A percentile compares a stretch with the other conserved stretches of the same genome.
These are phyloP conservation scores for Hemicordylus capensis DNA, from an alignment of 2,113 vertebrate species.

Conservation along the genomic window DNA sequence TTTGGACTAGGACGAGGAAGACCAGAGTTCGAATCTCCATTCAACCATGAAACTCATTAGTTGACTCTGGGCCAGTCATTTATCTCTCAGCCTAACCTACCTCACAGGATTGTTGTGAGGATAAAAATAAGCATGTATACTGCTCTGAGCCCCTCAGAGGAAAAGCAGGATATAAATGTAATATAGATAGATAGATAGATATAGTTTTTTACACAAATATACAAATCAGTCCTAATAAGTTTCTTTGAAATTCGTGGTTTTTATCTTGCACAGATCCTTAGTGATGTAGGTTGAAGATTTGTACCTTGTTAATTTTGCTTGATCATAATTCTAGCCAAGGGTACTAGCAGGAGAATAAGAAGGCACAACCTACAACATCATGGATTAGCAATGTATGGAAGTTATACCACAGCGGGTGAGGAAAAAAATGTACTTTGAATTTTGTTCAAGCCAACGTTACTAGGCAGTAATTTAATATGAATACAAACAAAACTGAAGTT, in stretches of 20 bases:
- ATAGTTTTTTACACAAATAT: not conserved
- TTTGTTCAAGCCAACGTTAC: not conserved
- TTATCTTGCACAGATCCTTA: not conserved
- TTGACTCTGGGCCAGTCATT: too few relatives aligned
- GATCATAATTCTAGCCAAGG: not conserved
- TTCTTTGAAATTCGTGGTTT: not conserved
- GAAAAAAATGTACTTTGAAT: not conserved
- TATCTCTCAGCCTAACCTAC: too few relatives aligned
- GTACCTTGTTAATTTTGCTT: not conserved
- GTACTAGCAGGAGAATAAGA: not conserved
- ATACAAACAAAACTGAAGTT: not conserved
- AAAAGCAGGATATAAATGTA: too few relatives aligned
- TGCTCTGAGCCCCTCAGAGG: too few relatives aligned
- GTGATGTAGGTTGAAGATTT: not conserved
- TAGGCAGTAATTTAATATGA: not conserved
- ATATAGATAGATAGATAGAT: too few relatives aligned
- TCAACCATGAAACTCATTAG: too few relatives aligned
- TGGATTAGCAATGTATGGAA: not conserved
- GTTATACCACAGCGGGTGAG: conserved; percentile 2
- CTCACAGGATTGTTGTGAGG: too few relatives aligned
- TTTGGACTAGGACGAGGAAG: too few relatives aligned
- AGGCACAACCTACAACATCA: not conserved
- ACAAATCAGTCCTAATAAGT: not conserved
- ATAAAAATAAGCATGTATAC: too few relatives aligned
- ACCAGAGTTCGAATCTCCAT: too few relatives aligned